Conservation (phyloP, 2,113 vertebrate species). For the Struthio camelus region DNA sequence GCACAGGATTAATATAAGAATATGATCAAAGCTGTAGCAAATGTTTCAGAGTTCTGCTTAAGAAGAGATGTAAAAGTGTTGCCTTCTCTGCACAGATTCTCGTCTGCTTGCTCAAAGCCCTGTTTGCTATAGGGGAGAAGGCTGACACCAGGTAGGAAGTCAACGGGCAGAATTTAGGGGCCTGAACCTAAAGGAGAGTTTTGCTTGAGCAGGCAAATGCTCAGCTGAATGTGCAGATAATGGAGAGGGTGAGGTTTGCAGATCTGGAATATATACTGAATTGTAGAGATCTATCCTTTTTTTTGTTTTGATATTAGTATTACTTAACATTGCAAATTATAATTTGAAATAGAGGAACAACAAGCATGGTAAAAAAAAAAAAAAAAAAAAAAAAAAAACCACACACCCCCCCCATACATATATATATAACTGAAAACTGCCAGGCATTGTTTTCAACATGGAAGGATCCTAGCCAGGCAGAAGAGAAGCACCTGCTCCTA, state of each 20-base stretch:
- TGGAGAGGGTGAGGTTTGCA: background rate
- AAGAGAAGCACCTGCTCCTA: background rate
- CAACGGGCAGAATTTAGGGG: background rate
- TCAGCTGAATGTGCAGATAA: background rate
- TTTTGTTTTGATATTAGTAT: background rate
- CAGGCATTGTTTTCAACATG: background rate
- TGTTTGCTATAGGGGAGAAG: background rate
- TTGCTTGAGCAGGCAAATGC: background rate
- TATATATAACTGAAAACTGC: background rate
- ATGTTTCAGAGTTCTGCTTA: background rate
- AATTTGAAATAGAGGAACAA: background rate
- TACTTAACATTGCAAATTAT: background rate
- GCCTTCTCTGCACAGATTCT: background rate
- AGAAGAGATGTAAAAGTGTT: background rate
- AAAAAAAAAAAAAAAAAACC: background rate
- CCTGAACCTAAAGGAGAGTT: background rate
- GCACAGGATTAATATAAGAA: background rate
- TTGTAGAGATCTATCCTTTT: background rate
- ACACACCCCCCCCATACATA: too few relatives aligned
- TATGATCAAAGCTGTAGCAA: rapidly evolving
- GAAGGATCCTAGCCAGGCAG: background rate
- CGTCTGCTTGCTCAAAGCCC: background rate
- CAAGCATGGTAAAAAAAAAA: background rate
- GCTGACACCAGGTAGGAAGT: background rate
- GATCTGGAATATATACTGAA: rapidly evolving